Conservation (phyloP, 2,797 vertebrate species). For the Cynopterus sphinx region DNA sequence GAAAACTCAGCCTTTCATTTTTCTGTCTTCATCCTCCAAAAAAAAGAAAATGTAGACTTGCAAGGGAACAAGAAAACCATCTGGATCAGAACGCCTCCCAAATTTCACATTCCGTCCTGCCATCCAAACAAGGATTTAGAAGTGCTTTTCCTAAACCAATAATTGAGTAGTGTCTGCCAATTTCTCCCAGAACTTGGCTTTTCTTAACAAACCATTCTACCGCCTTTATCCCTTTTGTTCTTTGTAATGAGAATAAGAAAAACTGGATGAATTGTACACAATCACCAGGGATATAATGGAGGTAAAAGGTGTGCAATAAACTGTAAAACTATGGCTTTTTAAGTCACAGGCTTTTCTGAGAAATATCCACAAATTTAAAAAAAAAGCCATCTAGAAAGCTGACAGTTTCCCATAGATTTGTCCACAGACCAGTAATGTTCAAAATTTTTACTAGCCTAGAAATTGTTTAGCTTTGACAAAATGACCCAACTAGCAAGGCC, state of each 20-base stretch:
- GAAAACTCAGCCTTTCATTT: constrained; percentile 44
- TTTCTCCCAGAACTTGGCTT: constrained; percentile 65
- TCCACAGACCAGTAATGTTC: constrained; percentile 54
- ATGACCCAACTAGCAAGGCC: constrained; percentile 38
- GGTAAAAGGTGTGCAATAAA: constrained; percentile 52
- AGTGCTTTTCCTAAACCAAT: constrained; percentile 66
- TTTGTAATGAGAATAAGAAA: constrained; percentile 65
- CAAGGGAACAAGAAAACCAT: constrained; percentile 51
- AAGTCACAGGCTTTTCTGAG: constrained; percentile 2
- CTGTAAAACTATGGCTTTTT: background rate
- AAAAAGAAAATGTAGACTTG: constrained; percentile 59
- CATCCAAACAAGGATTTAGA: constrained; percentile 68
- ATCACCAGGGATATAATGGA: constrained; percentile 37
- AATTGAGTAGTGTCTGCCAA: constrained; percentile 60
- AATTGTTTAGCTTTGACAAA: constrained; percentile 64
- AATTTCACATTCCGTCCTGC: constrained; percentile 46
- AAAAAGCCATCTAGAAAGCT: constrained; percentile 41
- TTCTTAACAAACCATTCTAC: constrained; percentile 50
- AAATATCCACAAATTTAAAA: constrained; percentile 62
- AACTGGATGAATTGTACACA: constrained; percentile 56
- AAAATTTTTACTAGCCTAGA: constrained; percentile 54
- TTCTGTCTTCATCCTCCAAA: constrained; percentile 41
- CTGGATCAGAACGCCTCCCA: constrained; percentile 57
- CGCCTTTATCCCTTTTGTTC: constrained; percentile 51
- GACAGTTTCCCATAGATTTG: constrained; percentile 62